Conservation (phyloP, 2,113 vertebrate genomes). For the Coturnix japonica region DNA sequence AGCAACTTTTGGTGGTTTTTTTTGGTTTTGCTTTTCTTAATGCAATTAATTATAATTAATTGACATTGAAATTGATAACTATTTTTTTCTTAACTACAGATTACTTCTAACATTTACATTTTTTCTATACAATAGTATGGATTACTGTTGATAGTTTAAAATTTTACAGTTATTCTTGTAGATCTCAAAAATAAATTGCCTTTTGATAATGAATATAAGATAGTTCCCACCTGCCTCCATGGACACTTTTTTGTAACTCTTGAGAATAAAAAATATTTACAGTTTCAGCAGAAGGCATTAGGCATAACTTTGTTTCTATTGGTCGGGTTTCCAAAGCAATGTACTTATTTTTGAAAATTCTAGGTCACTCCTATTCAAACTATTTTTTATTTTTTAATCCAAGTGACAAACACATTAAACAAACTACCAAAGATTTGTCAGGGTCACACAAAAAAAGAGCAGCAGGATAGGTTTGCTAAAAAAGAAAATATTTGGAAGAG, state of each 20-base stretch:
- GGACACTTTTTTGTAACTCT: background rate
- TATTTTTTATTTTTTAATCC: background rate
- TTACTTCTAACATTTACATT: background rate
- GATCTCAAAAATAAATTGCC: background rate
- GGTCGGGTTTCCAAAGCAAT: background rate
- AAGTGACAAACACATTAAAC: background rate
- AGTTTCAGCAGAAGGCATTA: background rate
- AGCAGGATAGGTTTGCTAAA: background rate
- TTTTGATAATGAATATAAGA: background rate
- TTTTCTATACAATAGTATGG: background rate
- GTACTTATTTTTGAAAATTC: background rate
- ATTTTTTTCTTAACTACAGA: background rate
- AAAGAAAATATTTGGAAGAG: constrained; percentile 22
- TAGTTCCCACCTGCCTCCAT: background rate
- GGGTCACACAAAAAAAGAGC: background rate
- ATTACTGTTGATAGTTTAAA: background rate
- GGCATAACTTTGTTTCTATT: background rate
- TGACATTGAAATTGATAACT: background rate
- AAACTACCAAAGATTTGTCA: background rate
- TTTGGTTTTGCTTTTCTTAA: background rate
- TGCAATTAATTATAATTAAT: background rate
- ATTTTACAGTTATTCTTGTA: constrained; percentile 9
- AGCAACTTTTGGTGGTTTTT: fast-evolving
- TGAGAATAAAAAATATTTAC: background rate
- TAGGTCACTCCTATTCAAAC: background rate